A percentile compares a stretch with the other conserved stretches of the same genome.
These are phyloP conservation scores for Galemys pyrenaicus DNA, from an alignment of 2,113 vertebrate genomes.

Conservation along the genomic window DNA sequence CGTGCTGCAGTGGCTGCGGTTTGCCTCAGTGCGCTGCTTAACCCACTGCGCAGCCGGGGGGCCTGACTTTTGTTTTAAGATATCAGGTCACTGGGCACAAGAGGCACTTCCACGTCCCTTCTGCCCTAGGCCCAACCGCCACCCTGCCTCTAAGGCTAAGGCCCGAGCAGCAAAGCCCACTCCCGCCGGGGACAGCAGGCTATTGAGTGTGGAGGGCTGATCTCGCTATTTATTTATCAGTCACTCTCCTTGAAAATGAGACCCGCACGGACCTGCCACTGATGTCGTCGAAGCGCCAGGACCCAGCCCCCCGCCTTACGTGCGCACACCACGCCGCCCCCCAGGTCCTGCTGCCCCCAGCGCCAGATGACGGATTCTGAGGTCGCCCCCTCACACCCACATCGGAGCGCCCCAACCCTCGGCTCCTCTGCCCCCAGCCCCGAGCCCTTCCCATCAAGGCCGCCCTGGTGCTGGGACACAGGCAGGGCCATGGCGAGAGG, in stretches of 20 bases:
- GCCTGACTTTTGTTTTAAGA: too few species aligned
- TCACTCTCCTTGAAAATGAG: too few species aligned
- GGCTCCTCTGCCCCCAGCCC: fast-evolving
- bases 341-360: too few species aligned
- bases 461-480: not conserved
- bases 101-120: not conserved
- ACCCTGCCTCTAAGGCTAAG: not conserved
- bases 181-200: not conserved
- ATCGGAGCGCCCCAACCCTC: not conserved
- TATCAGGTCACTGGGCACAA: not conserved
- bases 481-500: not conserved
- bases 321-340: too few species aligned
- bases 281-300: too few species aligned
- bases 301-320: too few species aligned
- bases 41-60: too few species aligned
- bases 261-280: too few species aligned
- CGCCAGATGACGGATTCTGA: not conserved
- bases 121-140: not conserved
- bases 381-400: not conserved
- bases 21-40: too few species aligned
- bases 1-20: too few species aligned
- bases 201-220: too few species aligned
- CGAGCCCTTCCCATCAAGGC: not conserved
- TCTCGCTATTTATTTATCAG: too few species aligned
- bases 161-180: not conserved